Conservation (phyloP, 1,140 invertebrate genomes). For the Oryctes rhinoceros region DNA sequence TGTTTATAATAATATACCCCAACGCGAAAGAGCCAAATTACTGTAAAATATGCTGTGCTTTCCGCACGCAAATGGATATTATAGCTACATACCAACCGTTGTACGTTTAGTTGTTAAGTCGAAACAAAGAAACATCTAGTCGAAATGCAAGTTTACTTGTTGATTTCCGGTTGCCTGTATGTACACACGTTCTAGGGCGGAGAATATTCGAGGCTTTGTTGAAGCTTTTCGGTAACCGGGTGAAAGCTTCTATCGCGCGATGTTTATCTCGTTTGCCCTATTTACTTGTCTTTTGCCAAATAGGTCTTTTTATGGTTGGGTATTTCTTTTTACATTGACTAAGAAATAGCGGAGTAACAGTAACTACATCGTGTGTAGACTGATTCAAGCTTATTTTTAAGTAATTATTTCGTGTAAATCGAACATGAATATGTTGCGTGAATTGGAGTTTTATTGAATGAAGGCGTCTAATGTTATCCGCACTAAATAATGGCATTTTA, state of each 20-base stretch:
- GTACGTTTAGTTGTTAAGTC: slow-evolving; percentile 1
- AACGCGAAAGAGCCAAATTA: not conserved
- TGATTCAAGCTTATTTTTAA: no score
- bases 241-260: not conserved
- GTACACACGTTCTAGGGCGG: not conserved
- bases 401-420: no score
- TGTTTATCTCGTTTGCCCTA: slow-evolving; percentile 20
- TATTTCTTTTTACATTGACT: no score
- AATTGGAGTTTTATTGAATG: no score
- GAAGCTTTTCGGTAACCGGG: slow-evolving; percentile 1
- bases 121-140: not conserved
- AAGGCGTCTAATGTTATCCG: no score
- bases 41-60: not conserved
- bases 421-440: no score
- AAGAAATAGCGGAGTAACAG: no score
- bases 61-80: not conserved
- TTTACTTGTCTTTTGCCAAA: slow-evolving; percentile 10
- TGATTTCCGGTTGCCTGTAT: slow-evolving; percentile 16
- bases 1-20: slow-evolving; percentile 14
- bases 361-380: no score
- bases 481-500: no score
- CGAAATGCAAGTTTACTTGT: slow-evolving; percentile 33
- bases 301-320: not conserved
- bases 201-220: slow-evolving; percentile 22
- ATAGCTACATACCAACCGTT: not conserved